Conservation (phyloP, 2,113 vertebrate species). For the Opisthocomus hoazin region DNA sequence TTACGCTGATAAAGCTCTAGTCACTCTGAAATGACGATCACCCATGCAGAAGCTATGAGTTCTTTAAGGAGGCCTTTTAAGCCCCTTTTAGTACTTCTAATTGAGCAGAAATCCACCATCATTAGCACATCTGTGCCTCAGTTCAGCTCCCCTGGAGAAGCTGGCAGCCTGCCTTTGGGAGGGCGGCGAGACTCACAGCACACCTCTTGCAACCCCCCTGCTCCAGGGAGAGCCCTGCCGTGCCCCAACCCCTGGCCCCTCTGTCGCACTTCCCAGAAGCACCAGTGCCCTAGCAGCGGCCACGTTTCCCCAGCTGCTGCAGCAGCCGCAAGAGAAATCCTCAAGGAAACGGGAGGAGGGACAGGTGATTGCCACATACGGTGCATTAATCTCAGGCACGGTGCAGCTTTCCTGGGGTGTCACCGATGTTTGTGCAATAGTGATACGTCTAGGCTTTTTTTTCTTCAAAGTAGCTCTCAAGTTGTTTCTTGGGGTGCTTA, state of each 20-base stretch:
- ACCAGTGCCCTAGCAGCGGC: not conserved
- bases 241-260: not conserved
- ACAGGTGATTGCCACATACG: not conserved
- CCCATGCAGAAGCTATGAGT: not conserved
- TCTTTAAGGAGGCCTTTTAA: not conserved
- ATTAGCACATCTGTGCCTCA: not conserved
- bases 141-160: not conserved
- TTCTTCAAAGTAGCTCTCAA: not conserved
- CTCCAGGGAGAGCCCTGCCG: not conserved
- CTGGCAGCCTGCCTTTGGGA: not conserved
- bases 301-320: fast-evolving
- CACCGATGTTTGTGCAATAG: not conserved
- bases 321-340: not conserved
- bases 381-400: not conserved
- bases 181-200: not conserved
- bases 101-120: not conserved
- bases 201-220: too few relatives aligned
- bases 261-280: not conserved
- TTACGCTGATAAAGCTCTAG: not conserved
- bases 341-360: not conserved
- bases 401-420: not conserved
- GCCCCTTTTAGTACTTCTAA: not conserved
- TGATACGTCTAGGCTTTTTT: not conserved
- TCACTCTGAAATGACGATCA: not conserved
- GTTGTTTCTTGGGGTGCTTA: not conserved